phyloP scores from a whole-genome alignment of 1,140 invertebrate species.

The Chrysomallon squamiferum region DNA sequence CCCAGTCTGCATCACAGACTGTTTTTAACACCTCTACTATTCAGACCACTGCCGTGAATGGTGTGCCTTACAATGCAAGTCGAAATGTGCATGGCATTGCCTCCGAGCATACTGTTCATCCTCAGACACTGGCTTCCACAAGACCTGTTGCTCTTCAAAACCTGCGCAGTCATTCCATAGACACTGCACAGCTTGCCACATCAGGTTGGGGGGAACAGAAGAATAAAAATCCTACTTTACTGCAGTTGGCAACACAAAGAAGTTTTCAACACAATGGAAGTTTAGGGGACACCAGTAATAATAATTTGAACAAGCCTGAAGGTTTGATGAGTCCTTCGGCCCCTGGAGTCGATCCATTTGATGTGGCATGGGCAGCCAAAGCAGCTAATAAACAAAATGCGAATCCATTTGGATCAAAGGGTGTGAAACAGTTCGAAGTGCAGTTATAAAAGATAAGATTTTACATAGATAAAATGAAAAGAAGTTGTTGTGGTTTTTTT shows the following conservation, averaged over 20 bases:
- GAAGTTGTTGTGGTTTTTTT: too few species aligned
- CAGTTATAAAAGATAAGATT: slow-evolving; percentile 59
- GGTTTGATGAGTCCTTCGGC: slow-evolving; percentile 1
- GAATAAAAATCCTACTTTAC: slow-evolving; percentile 36
- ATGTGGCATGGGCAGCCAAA: slow-evolving; percentile 83
- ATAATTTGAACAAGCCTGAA: neutral
- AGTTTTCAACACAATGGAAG: slow-evolving; percentile 47
- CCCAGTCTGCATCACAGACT: slow-evolving; percentile 57
- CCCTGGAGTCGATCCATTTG: slow-evolving; percentile 75
- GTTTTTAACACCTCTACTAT: slow-evolving; percentile 26
- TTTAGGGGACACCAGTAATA: slow-evolving; percentile 12
- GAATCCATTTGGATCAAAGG: slow-evolving; percentile 63
- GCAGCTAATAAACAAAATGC: slow-evolving; percentile 48
- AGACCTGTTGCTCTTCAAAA: slow-evolving; percentile 57
- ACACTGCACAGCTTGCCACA: slow-evolving; percentile 51
- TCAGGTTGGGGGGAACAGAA: slow-evolving; percentile 16
- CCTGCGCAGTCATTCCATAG: slow-evolving; percentile 70
- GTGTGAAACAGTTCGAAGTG: slow-evolving; percentile 69
- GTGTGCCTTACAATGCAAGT: slow-evolving; percentile 33
- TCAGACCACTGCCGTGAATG: slow-evolving; percentile 17
- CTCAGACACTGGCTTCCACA: slow-evolving; percentile 13
- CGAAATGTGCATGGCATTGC: slow-evolving; percentile 5
- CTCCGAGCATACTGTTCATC: slow-evolving; percentile 25
- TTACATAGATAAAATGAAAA: too few species aligned
- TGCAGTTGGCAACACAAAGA: slow-evolving; percentile 39